These are phyloP conservation scores for Mycetomoellerius zeteki DNA, from an alignment of 1,140 invertebrate genomes.

Conservation along the genomic window DNA sequence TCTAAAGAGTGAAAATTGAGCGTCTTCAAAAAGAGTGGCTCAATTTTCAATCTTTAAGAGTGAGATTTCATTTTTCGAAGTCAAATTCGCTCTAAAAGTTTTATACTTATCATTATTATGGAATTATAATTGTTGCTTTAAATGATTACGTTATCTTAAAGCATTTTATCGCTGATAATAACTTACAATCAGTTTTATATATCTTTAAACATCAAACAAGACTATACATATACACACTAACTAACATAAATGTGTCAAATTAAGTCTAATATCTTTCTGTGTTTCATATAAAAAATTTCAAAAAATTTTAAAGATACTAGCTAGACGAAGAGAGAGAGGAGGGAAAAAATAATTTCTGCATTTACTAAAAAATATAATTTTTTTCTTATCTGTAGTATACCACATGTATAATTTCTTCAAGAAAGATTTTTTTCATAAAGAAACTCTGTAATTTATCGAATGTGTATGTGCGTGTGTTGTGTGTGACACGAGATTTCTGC, in stretches of 20 bases:
- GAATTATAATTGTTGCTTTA: conserved; percentile 26
- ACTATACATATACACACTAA: not conserved
- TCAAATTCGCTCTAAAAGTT: not conserved
- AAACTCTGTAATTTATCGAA: not conserved
- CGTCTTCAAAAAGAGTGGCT: no score
- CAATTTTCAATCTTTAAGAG: no score
- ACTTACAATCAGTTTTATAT: not conserved
- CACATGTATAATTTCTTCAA: not conserved
- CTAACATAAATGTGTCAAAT: not conserved
- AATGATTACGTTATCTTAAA: conserved; percentile 19
- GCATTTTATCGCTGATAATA: not conserved
- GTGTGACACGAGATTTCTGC: not conserved
- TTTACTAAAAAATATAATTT: not conserved
- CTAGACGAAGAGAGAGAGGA: no score
- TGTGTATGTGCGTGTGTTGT: no score
- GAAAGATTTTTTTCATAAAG: not conserved
- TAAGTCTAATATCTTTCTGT: not conserved
- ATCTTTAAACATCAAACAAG: not conserved
- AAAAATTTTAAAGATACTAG: not conserved
- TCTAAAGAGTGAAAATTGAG: no score
- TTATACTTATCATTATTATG: conserved; percentile 3
- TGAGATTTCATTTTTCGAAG: no score
- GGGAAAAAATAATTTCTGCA: not conserved
- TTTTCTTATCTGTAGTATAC: not conserved
- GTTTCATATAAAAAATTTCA: not conserved